Conservation (phyloP, 2,113 vertebrate genomes). For the Proteles cristata region DNA sequence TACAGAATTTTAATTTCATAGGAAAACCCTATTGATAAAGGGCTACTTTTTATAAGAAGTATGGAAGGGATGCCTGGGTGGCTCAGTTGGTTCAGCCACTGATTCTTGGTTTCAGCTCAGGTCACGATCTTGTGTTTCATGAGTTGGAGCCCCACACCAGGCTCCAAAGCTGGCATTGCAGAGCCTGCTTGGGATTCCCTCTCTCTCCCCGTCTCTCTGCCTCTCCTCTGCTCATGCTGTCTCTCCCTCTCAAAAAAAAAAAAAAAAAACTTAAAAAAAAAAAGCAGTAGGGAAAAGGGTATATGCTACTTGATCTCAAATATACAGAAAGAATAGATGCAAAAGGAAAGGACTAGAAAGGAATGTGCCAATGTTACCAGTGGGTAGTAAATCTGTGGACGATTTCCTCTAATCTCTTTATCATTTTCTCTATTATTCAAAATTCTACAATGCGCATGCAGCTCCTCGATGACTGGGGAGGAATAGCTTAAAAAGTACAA, state of each 20-base stretch:
- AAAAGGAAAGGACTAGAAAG: not conserved
- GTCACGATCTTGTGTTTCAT: too few relatives aligned
- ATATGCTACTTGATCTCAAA: not conserved
- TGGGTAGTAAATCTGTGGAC: not conserved
- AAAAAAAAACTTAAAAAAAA: too few relatives aligned
- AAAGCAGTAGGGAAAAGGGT: not conserved
- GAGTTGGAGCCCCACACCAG: too few relatives aligned
- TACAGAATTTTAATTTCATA: not conserved
- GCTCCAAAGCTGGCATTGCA: too few relatives aligned
- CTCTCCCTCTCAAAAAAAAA: too few relatives aligned
- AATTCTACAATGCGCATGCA: not conserved
- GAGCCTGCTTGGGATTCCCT: too few relatives aligned
- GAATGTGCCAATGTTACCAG: not conserved
- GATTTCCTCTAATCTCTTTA: not conserved
- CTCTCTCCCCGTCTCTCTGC: too few relatives aligned
- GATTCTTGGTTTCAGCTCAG: too few relatives aligned
- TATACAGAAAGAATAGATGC: not conserved
- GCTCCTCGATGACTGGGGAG: not conserved
- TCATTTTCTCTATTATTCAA: constrained; percentile 1
- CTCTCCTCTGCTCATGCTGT: too few relatives aligned
- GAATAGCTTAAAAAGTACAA: not conserved
- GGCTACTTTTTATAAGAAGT: not conserved
- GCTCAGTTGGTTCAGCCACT: too few relatives aligned
- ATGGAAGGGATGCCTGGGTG: not conserved
- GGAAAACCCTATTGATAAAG: not conserved